Percentiles rank a stretch among this genome's conserved stretches.
phyloP scores from a whole-genome alignment of 2,888 invertebrate genomes.

The Cremastobaeus sp. region DNA sequence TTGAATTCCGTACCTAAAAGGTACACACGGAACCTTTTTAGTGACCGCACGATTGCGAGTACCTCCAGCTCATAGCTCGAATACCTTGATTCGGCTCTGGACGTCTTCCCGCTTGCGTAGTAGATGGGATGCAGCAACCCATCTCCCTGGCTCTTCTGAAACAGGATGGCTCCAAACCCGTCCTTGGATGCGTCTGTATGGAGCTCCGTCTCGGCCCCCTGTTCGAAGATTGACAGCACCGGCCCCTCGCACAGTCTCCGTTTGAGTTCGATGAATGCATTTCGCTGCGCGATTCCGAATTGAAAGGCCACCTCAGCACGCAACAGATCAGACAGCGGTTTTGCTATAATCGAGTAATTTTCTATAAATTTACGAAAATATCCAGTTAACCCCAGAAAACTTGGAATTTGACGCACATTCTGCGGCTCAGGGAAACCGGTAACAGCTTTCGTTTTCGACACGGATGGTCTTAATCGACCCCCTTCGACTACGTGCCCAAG shows the following conservation, averaged over 20 bases:
- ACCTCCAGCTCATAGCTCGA: slow-evolving; percentile 66
- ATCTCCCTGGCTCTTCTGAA: no score
- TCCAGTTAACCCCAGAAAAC: neutral
- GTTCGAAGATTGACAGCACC: no score
- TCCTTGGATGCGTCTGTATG: no score
- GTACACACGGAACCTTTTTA: slow-evolving; percentile 50
- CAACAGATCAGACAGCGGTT: neutral
- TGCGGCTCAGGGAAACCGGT: slow-evolving; percentile 21
- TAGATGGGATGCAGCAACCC: no score
- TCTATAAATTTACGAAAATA: slow-evolving; percentile 1
- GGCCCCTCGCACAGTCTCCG: neutral
- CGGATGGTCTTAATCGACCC: no score
- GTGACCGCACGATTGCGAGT: slow-evolving; percentile 46
- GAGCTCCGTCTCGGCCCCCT: no score
- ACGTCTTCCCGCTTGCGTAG: no score
- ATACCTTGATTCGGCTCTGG: no score
- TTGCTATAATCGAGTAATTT: neutral
- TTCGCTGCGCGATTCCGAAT: neutral
- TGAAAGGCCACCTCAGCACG: neutral
- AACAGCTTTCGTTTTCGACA: neutral
- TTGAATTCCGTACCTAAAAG: no score
- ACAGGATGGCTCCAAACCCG: no score
- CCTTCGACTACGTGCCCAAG: no score
- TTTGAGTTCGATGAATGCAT: slow-evolving; percentile 11
- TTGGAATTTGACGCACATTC: neutral